Evolutionary conservation across 2,113 vertebrate genomes (phyloP).

Genomic region (Ammodytes marinus): DNA sequence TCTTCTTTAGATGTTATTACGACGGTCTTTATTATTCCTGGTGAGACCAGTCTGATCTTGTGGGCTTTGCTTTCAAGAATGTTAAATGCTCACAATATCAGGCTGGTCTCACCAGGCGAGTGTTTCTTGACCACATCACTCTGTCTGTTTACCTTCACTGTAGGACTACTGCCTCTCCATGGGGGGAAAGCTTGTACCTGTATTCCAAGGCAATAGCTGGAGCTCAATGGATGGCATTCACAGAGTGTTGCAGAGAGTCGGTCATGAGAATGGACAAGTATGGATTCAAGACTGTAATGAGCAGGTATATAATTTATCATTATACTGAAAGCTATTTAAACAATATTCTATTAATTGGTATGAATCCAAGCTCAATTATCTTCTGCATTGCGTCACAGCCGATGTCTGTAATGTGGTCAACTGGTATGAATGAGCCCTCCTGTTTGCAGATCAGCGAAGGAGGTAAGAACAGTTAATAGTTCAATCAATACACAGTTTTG

Average conservation of each 20-base stretch:
- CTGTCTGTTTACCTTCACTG: neutral
- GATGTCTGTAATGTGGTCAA: too few species aligned
- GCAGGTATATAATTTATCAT: neutral
- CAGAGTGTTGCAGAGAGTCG: neutral
- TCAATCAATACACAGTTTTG: too few species aligned
- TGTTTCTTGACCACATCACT: neutral
- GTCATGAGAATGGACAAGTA: neutral
- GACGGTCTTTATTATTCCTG: too few species aligned
- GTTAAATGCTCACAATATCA: too few species aligned
- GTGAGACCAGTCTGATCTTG: too few species aligned
- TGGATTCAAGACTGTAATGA: neutral
- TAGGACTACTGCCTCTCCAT: neutral
- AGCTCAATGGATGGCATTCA: neutral
- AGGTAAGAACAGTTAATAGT: too few species aligned
- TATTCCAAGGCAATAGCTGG: accelerated
- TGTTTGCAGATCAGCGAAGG: too few species aligned
- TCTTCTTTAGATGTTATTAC: too few species aligned
- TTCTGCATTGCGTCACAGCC: neutral
- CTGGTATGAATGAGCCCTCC: neutral
- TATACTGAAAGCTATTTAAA: neutral
- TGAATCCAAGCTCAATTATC: too few species aligned
- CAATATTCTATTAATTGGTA: neutral
- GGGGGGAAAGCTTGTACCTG: neutral
- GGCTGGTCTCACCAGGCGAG: too few species aligned
- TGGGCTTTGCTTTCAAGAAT: too few species aligned